Evolutionary conservation across 2,797 vertebrate species (phyloP).

Genomic region (Pantherophis alleghaniensis): DNA sequence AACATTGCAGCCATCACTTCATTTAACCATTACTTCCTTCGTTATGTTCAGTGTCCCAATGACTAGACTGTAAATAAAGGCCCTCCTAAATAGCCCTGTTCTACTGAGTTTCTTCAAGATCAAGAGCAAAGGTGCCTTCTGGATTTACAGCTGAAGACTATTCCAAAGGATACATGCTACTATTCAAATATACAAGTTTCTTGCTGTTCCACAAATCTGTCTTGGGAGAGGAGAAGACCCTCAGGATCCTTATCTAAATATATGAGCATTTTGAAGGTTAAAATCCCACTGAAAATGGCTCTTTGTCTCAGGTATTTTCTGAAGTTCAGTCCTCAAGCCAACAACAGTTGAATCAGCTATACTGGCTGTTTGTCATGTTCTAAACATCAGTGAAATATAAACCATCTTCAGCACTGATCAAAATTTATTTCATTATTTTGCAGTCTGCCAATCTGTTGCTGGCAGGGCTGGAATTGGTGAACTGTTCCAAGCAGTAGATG

Average conservation of each 20-base stretch:
- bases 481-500: background rate
- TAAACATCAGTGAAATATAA: background rate
- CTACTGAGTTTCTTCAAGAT: background rate
- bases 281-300: background rate
- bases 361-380: background rate
- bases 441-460: background rate
- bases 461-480: background rate
- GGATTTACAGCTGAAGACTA: background rate
- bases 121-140: background rate
- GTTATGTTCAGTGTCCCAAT: background rate
- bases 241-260: background rate
- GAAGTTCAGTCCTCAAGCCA: background rate
- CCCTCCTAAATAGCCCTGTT: background rate
- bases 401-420: background rate
- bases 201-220: background rate
- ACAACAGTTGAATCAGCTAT: background rate
- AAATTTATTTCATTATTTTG: background rate
- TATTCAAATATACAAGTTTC: background rate
- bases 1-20: background rate
- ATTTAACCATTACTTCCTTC: background rate
- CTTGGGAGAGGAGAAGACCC: background rate
- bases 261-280: background rate
- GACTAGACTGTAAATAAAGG: background rate
- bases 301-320: background rate
- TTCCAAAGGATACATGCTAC: background rate